Evolutionary conservation across 1,140 invertebrate species (phyloP), one percentile per base, ranked within the genome.

Genomic region (Drosophila paulistorum): DNA sequence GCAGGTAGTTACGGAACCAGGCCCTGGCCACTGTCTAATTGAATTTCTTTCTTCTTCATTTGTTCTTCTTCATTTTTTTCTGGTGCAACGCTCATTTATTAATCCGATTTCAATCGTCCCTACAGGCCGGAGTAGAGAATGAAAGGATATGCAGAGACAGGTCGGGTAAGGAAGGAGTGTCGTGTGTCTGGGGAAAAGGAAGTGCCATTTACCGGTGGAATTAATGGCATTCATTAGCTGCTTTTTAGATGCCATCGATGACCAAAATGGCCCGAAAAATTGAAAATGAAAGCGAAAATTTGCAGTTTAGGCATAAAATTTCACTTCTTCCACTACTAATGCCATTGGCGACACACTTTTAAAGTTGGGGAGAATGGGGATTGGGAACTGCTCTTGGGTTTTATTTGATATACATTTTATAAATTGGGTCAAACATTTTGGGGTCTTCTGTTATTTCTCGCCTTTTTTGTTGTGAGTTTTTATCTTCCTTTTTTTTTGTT

Each of bases 141-240:
- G 48, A 26, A n/a, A 6, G 11, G 13, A 9, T 23, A 39, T 39
- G 37, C 13, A 30, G 30, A 30, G 30, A 30, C 30, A 30, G 30
- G 0, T 30, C 3, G 37, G 37, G 11, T 11, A 39, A 11, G 11
- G 37, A 39, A 39, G 37, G 37, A 13, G 11, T 39, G 10, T 39
- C 3, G 17, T 20, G 45, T 51, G 7, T 51, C 45, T 51, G 17
- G 35, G 14, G 5, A 13, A 17, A 13, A 35, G 35, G 17, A 20
- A 41, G 39, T 58, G 68, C 65, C 69, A 72, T 72, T 79, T 45
- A 60, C 76, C 68, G 62, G 62, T 68, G 70, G 69, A 84, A 89
- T 78, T 89, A 89, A 89, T 89, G 77, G 70, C 80, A 72, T 84
- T 89, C 85, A 89, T 89, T 89, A 89, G 84, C 77, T 63, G 68